Conservation (phyloP, 2,797 vertebrate species). For the Premnoplex brunnescens region DNA sequence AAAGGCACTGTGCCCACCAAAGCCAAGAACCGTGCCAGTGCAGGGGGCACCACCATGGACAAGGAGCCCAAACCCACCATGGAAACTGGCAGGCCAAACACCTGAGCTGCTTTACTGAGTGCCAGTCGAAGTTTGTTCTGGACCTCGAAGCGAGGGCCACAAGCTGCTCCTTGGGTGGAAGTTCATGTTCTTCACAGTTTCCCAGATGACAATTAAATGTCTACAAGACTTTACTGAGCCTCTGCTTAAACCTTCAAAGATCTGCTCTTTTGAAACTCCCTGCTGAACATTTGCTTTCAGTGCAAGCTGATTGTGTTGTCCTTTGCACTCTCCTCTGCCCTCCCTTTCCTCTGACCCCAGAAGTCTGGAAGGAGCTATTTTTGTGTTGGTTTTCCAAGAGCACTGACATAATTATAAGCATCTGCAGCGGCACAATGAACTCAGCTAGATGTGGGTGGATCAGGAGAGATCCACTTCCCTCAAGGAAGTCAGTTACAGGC, state of each 20-base stretch:
- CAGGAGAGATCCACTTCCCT: neutral
- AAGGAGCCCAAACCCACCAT: neutral
- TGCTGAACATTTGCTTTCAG: neutral
- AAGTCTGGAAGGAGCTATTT: neutral
- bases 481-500: neutral
- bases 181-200: neutral
- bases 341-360: neutral
- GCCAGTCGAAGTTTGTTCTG: neutral
- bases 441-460: neutral
- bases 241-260: neutral
- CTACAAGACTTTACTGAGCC: neutral
- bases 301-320: neutral
- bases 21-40: neutral
- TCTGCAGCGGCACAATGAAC: neutral
- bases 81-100: neutral
- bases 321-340: neutral
- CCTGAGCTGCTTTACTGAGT: neutral
- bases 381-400: neutral
- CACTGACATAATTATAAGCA: neutral
- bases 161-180: neutral
- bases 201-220: neutral
- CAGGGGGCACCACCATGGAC: neutral
- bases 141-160: neutral
- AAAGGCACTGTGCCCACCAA: neutral
- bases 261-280: neutral